Evolutionary conservation across 2,797 vertebrate genomes (phyloP), one percentile per base, ranked within the genome.

Genomic region (Potorous gilbertii): DNA sequence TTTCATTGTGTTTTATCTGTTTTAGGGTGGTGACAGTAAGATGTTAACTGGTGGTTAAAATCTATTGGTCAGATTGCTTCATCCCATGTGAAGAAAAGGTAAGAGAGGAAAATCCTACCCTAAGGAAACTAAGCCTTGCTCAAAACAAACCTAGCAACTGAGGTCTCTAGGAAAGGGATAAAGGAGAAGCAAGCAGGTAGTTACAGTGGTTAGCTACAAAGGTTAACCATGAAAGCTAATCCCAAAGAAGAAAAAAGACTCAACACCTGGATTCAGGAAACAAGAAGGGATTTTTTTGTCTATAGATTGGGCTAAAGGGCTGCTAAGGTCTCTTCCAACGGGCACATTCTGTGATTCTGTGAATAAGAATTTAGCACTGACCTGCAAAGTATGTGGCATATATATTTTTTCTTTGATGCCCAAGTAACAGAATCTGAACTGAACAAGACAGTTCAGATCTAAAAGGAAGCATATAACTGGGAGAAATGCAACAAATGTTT

Each of bases 21-120:
- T 46, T 24, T 81, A 27, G n/a, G n/a, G 6, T 24, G 6, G 24
- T 81, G 21, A 46, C 6, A 46, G 8, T 40, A 81, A 81, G 5
- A 81, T 81, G 40, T 81, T 46, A 81, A 81, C 21, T 46, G 18
- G 46, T 24, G 24, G 6, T 81, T 81, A 81, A 46, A 81, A 18
- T 21, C 74, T 81, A 11, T 46, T 81, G n/a, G 46, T 46, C 8
- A 24, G n/a, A 46, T 46, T 40, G n/a, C n/a, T 46, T 24, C 34
- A 74, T 9, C 16, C 66, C 16, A 40, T 21, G 16, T 40, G 5
- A n/a, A 74, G n/a, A 74, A 74, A 74, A 40, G n/a, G n/a, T 74
- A 16, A 21, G 4, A 14, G 5, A 14, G 14, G 0, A 5, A 18
- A n/a, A 34, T 0, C 66, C 6, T 74, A 74, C 21, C 6, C 8